These are phyloP conservation scores for Argyrosomus japonicus DNA, from an alignment of 2,113 vertebrate species.

Conservation along the genomic window DNA sequence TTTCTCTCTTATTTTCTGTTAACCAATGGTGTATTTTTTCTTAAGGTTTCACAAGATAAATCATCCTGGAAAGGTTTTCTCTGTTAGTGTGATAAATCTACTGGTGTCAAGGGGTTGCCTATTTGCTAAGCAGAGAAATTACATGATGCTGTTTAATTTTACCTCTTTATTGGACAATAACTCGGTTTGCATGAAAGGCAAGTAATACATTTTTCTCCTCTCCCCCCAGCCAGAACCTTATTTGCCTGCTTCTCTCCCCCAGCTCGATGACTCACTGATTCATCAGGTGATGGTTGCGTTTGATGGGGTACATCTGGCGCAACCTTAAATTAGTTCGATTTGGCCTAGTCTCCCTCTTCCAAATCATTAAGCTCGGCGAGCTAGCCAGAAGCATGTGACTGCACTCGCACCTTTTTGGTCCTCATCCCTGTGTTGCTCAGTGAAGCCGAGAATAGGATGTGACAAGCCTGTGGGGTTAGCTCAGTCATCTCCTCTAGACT, in stretches of 20 bases:
- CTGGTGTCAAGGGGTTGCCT: slow-evolving; percentile 24
- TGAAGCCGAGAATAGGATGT: slow-evolving; percentile 82
- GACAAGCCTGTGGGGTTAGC: slow-evolving; percentile 82
- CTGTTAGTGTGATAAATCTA: slow-evolving; percentile 40
- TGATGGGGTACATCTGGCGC: slow-evolving; percentile 65
- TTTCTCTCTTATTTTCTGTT: slow-evolving; percentile 23
- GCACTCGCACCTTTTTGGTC: slow-evolving; percentile 66
- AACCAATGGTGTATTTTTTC: not conserved
- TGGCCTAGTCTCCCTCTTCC: slow-evolving; percentile 59
- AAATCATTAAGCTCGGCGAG: slow-evolving; percentile 69
- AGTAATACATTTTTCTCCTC: slow-evolving; percentile 51
- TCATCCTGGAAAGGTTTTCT: slow-evolving; percentile 10
- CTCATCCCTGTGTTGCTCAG: slow-evolving; percentile 75
- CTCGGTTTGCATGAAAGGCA: slow-evolving; percentile 37
- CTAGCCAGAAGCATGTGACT: slow-evolving; percentile 78
- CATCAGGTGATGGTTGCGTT: slow-evolving; percentile 72
- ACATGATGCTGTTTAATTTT: slow-evolving; percentile 53
- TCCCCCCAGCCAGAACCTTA: slow-evolving; percentile 32
- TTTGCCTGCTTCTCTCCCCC: slow-evolving; percentile 57
- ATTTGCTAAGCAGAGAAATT: slow-evolving; percentile 43
- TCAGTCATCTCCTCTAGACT: slow-evolving; percentile 76
- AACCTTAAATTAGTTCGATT: slow-evolving; percentile 71
- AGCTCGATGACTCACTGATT: slow-evolving; percentile 64
- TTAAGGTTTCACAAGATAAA: not conserved
- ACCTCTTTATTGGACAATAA: slow-evolving; percentile 41